Evolutionary conservation across 2,888 invertebrate genomes (phyloP), one percentile per base, ranked within the genome.

Genomic region (Mayetiola destructor): DNA sequence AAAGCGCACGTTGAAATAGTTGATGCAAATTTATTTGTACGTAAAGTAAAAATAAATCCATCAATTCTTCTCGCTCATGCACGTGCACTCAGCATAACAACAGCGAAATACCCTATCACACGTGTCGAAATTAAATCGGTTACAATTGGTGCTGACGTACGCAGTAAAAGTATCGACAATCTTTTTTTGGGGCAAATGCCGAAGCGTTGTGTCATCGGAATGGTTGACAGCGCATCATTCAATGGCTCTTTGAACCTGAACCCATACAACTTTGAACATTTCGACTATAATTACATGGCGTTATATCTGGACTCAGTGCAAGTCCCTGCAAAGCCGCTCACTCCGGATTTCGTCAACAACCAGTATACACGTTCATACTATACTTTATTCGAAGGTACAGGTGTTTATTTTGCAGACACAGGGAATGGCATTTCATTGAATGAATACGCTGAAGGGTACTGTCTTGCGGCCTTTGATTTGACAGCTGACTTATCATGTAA

Each of bases 41-140:
- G 40, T 10, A 42, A 48, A 42, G 48, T 36, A 12, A 42, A 48
- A 42, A 32, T 36, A n/a, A 58, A 48, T 36, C 48, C 48, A 18
- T 12, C 10, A 20, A 35, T 55, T 23, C 23, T 58, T 14, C 2
- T 55, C 20, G 55, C 58, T 2, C 58, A 58, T 18, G 32, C 55
- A 27, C 30, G 40, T 29, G 32, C 55, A 14, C 16, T 58, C 5
- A 35, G 35, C n/a, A 48, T 52, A 21, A 20, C 27, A 54, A 27
- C 27, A 20, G 57, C 57, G 10, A 57, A 54, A 54, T 57, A 57
- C 39, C 20, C 52, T 20, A 52, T 52, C 4, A 57, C 55, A 23
- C 23, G 55, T 16, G 39, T 35, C 4, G 57, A 55, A 42, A 42
- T 57, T 12, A 57, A 57, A 55, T 12, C 40, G 3, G 29, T 42